phyloP scores from a whole-genome alignment of 2,113 vertebrate species.

The Eretmochelys imbricata region DNA sequence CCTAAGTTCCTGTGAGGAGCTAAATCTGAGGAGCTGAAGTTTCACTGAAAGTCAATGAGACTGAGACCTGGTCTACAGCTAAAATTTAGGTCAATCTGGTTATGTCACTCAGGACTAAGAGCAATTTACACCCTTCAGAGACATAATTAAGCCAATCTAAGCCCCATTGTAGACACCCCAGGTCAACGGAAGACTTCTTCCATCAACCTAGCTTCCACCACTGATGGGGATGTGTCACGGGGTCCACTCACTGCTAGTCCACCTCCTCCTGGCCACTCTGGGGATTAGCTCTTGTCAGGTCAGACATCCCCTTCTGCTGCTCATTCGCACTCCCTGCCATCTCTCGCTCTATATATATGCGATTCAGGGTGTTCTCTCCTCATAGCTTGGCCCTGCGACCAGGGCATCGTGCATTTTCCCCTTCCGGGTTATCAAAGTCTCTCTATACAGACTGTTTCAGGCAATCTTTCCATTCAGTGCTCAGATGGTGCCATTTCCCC shows the following conservation, averaged over 20 bases:
- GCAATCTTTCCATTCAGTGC: too few species aligned
- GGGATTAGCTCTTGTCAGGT: neutral
- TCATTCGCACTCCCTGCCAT: too few species aligned
- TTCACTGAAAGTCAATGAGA: neutral
- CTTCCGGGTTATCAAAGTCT: too few species aligned
- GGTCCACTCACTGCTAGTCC: neutral
- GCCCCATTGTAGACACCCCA: neutral
- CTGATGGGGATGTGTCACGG: neutral
- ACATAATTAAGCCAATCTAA: neutral
- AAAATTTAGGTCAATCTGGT: neutral
- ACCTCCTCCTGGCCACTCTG: neutral
- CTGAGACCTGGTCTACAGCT: neutral
- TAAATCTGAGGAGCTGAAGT: neutral
- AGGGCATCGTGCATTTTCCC: too few species aligned
- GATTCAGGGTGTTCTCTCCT: too few species aligned
- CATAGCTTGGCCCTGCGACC: too few species aligned
- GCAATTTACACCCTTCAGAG: neutral
- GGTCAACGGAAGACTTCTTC: neutral
- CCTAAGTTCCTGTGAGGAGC: neutral
- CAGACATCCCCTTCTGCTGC: too few species aligned
- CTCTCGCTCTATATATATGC: too few species aligned
- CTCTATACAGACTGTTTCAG: too few species aligned
- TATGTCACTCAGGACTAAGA: neutral
- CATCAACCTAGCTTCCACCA: neutral
- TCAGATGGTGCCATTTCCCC: too few species aligned